Percentiles rank a stretch among this genome's conserved stretches.
phyloP scores from a whole-genome alignment of 2,113 vertebrate species.

The Osmerus eperlanus region DNA sequence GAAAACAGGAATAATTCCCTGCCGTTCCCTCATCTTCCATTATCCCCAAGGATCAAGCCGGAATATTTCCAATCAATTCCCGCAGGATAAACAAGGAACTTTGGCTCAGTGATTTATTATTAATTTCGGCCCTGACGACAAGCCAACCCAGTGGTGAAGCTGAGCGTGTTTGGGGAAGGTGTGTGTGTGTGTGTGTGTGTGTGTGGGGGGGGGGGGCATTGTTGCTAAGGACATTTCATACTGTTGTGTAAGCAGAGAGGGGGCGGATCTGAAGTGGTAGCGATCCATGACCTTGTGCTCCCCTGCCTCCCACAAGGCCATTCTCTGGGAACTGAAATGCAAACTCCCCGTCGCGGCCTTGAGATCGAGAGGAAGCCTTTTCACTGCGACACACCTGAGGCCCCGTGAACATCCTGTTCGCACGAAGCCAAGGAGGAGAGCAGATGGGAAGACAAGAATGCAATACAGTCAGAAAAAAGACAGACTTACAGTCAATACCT shows the following conservation, averaged over 20 bases:
- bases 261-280: too few species aligned
- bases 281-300: too few species aligned
- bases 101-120: not conserved
- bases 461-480: not conserved
- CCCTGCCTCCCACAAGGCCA: too few species aligned
- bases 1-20: too few species aligned
- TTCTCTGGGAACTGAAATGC: constrained; percentile 17
- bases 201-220: too few species aligned
- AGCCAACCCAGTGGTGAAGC: not conserved
- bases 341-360: constrained; percentile 40
- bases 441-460: not conserved
- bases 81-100: constrained; percentile 1
- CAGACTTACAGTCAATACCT: too few species aligned
- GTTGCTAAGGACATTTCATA: too few species aligned
- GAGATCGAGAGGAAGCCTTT: constrained; percentile 12
- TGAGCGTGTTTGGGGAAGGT: too few species aligned
- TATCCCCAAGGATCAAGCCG: constrained; percentile 13
- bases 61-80: not conserved
- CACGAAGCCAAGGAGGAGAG: not conserved
- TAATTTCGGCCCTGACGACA: not conserved
- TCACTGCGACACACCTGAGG: constrained; percentile 37
- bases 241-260: too few species aligned
- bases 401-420: constrained; percentile 38
- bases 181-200: too few species aligned
- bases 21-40: too few species aligned